Evolutionary conservation across 1,140 invertebrate species (phyloP), one percentile per base, ranked within the genome.

Genomic region (Drosophila jambulina): DNA sequence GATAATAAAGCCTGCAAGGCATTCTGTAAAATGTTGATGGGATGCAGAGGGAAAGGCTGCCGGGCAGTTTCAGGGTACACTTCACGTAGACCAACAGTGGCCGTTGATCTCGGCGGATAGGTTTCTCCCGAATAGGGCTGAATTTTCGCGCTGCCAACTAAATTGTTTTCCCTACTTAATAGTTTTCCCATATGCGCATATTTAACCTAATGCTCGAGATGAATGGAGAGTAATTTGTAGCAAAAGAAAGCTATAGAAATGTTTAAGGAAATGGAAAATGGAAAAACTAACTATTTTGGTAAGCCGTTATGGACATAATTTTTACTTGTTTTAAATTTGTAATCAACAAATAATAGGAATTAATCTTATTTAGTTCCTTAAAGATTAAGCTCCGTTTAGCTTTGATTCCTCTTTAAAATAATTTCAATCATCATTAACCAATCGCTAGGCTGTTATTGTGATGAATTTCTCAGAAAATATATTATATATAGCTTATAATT

Each of bases 1-100:
- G 25, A 13, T 69, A 65, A 64, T 69, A 69, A 19, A 29, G 65
- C 67, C 69, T 72, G 51, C 43, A 6, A 49, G 69, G 69, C 65
- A 59, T 49, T 10, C 42, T 49, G 25, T 36, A 70, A 72, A 72
- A 70, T 72, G 69, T 36, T 71, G 53, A 71, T 51, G 29, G 32
- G 62, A 51, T 53, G 36, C 40, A 65, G 45, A 23, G 17, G 49
- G n/a, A 51, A 51, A 13, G 49, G 42, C 69, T 58, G 29, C 27
- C 54, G 69, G 67, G 43, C 67, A 51, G 36, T 60, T 49, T 7
- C 42, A n/a, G 23, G 29, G 42, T 40, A 59, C 27, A 48, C 42
- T 71, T 42, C 34, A 42, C 53, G 27, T 42, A 36, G 40, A 49
- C 42, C 62, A 29, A 61, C 64, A 48, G 29, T 43, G 64, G 23